phyloP scores from a whole-genome alignment of 2,113 vertebrate genomes.

The Tupaia tana region DNA sequence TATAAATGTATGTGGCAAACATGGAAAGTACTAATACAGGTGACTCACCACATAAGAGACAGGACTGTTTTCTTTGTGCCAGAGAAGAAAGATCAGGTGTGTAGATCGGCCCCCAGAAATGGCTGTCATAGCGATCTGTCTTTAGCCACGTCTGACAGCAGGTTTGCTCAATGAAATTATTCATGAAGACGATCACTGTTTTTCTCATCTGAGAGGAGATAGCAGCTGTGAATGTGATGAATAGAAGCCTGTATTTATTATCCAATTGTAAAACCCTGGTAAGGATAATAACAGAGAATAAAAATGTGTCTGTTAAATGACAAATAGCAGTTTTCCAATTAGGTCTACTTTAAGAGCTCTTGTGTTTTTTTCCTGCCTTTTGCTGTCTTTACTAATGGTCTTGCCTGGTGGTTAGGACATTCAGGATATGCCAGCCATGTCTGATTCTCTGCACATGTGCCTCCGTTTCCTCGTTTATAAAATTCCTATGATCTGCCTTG shows the following conservation, averaged over 20 bases:
- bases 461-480: not conserved
- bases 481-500: not conserved
- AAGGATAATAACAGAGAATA: not conserved
- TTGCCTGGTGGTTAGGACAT: not conserved
- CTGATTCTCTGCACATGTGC: not conserved
- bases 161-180: not conserved
- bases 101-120: not conserved
- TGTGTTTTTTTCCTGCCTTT: not conserved
- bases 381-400: not conserved
- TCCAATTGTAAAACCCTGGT: not conserved
- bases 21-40: not conserved
- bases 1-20: not conserved
- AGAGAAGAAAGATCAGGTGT: not conserved
- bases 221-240: not conserved
- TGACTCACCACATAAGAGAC: not conserved
- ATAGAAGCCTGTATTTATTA: not conserved
- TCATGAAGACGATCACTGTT: not conserved
- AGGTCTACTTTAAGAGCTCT: not conserved
- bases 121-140: not conserved
- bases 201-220: not conserved
- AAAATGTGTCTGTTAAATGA: slow-evolving; percentile 28
- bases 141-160: not conserved
- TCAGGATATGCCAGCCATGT: not conserved
- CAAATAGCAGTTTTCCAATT: not conserved
- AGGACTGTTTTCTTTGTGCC: not conserved